Percentiles rank a stretch among this genome's conserved stretches.
phyloP scores from a whole-genome alignment of 2,797 vertebrate species.

The Sebastes elongatus region DNA sequence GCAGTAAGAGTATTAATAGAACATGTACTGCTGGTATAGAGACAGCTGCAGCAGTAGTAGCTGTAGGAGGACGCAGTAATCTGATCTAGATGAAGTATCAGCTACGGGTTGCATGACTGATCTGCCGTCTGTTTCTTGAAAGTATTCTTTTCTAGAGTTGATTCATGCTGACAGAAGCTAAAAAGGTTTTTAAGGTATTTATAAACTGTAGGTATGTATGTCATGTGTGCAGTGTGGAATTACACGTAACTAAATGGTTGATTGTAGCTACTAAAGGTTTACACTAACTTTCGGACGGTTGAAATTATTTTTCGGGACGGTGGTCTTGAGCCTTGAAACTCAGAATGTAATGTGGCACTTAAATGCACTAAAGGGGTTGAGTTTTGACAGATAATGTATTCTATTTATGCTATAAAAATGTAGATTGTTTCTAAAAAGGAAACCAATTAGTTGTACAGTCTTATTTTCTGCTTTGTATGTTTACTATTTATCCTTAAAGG shows the following conservation, averaged over 20 bases:
- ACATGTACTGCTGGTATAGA: not conserved
- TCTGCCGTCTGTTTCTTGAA: not conserved
- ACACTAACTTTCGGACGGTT: not conserved
- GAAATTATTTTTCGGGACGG: too few species aligned
- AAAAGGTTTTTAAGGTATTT: not conserved
- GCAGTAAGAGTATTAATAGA: slow-evolving; percentile 20
- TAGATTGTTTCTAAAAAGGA: too few species aligned
- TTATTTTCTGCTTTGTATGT: too few species aligned
- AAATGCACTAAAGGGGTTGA: too few species aligned
- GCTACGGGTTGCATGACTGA: not conserved
- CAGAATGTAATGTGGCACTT: too few species aligned
- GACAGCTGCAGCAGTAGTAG: slow-evolving; percentile 21
- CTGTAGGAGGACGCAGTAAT: slow-evolving; percentile 3
- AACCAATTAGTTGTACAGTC: too few species aligned
- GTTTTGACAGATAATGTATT: too few species aligned
- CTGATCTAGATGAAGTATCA: not conserved
- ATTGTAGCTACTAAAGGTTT: too few species aligned
- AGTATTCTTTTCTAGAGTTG: not conserved
- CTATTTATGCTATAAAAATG: too few species aligned
- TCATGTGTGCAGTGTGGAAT: not conserved
- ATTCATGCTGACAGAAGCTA: not conserved
- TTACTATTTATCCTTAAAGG: too few species aligned
- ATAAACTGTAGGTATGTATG: too few species aligned
- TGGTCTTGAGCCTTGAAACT: too few species aligned
- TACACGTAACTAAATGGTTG: not conserved